Base-by-base conservation (phyloP, 2,797 vertebrate genomes). In the Amblyopsis hoosieri region DNA sequence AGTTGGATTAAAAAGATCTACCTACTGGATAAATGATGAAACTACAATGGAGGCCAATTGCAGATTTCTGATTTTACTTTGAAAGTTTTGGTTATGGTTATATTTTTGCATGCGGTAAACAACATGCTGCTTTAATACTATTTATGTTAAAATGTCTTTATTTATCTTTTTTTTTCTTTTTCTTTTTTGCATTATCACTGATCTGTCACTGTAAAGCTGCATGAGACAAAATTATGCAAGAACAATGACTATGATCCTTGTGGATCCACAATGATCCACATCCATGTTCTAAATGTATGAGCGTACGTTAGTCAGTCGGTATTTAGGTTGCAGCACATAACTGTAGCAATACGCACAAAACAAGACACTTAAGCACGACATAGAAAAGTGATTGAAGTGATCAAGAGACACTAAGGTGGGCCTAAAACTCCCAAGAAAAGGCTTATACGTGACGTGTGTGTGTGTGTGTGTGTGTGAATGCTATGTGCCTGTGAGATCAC, bases 1-100 rank as follows among this genome's bases (percentile, higher is more conserved):
- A 23, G 23, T 23, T 23, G 23, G 45, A 19, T 53, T 13, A 56
- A 54, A 72, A 58, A 67, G 64, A 56, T 82, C 86, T 86, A 85
- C 87, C 91, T 92, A 83, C 83, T 90, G 90, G 90, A 87, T 76
- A 78, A 61, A 64, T 17, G 8, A 12, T 62, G 23, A 60, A 62
- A 71, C 66, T 89, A 71, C 89, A 63, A 23, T 23, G 17, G 31
- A 54, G 33, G 50, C 14, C 2, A 15, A 42, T 64, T 64, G 49
- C 33, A 9, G 55, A 37, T 5, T 12, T n/a, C 47, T 3, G 50
- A 47, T 55, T 60, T 54, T 3, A n/a, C 12, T 4, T 62, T 69
- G 63, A 58, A 67, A 51, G 33, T 37, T 6, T 37, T 6, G 6
- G 33, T 37, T 37, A 8, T 37, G 33, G 4, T 37, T 8, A 37